A percentile compares a stretch with the other conserved stretches of the same genome.
Conservation (phyloP, 2,888 invertebrate species). For the Scrobipalpa atriplicella region DNA sequence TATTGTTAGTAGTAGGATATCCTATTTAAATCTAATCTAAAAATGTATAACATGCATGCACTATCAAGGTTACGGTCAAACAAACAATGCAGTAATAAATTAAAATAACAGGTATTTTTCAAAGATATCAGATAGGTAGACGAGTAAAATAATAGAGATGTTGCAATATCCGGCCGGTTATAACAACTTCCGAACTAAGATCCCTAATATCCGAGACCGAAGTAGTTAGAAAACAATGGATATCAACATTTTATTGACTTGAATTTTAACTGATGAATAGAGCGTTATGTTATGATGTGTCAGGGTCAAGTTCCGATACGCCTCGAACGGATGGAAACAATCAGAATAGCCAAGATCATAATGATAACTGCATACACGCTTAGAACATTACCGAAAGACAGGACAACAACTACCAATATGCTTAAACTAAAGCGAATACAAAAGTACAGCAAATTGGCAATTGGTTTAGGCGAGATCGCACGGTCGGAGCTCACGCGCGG, state of each 20-base stretch:
- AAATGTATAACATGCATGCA: constrained; percentile 17
- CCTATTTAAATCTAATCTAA: not conserved
- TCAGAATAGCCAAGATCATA: not conserved
- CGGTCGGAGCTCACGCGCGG: constrained; percentile 1
- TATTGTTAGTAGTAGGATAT: not conserved
- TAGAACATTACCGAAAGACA: too few relatives aligned
- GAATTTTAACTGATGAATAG: constrained; percentile 19
- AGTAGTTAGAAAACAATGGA: constrained; percentile 25
- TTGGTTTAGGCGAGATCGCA: too few relatives aligned
- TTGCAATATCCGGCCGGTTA: constrained; percentile 30
- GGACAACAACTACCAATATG: too few relatives aligned
- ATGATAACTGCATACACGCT: not conserved
- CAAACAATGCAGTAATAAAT: constrained; percentile 34
- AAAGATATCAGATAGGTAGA: not conserved
- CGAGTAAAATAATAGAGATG: constrained; percentile 29
- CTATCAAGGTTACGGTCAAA: constrained; percentile 28
- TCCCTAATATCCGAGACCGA: constrained; percentile 19
- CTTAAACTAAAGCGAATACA: too few relatives aligned
- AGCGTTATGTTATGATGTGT: not conserved
- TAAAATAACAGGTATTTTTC: constrained; percentile 23
- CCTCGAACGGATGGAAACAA: not conserved
- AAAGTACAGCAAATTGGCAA: too few relatives aligned
- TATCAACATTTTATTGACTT: constrained; percentile 17
- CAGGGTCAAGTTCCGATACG: constrained; percentile 23
- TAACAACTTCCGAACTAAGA: constrained; percentile 31